A percentile compares a stretch with the other conserved stretches of the same genome.
These are phyloP conservation scores for Lophotis ruficrista DNA, from an alignment of 2,113 vertebrate species.

Conservation along the genomic window DNA sequence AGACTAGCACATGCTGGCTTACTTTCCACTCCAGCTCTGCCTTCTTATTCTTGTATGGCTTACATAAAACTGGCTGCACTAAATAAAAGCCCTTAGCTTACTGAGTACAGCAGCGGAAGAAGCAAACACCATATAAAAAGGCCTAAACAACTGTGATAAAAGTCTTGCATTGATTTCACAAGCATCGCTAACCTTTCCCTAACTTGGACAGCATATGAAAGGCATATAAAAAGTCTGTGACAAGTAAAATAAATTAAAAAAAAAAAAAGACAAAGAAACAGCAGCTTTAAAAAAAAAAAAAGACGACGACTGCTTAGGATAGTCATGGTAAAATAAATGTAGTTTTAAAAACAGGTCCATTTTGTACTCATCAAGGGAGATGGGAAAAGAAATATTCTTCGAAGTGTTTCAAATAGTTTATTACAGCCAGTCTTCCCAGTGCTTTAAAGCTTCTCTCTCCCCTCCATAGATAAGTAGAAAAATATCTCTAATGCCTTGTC, in stretches of 20 bases:
- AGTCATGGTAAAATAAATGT: not conserved
- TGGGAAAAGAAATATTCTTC: not conserved
- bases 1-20: not conserved
- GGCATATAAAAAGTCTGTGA: not conserved
- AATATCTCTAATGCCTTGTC: not conserved
- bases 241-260: not conserved
- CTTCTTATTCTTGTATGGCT: not conserved
- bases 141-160: not conserved
- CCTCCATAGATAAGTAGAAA: not conserved
- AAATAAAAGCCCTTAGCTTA: not conserved
- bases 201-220: not conserved
- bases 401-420: not conserved
- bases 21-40: not conserved
- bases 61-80: not conserved
- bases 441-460: not conserved
- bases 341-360: not conserved
- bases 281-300: not conserved
- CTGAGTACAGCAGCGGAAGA: not conserved
- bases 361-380: not conserved
- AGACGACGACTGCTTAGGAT: not conserved
- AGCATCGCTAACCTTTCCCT: not conserved
- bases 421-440: not conserved
- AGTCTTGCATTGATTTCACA: slow-evolving; percentile 1
- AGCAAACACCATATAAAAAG: not conserved
- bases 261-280: not conserved